Evolutionary conservation across 2,113 vertebrate genomes (phyloP), one percentile per base, ranked within the genome.

Genomic region (Myotis lucifugus): DNA sequence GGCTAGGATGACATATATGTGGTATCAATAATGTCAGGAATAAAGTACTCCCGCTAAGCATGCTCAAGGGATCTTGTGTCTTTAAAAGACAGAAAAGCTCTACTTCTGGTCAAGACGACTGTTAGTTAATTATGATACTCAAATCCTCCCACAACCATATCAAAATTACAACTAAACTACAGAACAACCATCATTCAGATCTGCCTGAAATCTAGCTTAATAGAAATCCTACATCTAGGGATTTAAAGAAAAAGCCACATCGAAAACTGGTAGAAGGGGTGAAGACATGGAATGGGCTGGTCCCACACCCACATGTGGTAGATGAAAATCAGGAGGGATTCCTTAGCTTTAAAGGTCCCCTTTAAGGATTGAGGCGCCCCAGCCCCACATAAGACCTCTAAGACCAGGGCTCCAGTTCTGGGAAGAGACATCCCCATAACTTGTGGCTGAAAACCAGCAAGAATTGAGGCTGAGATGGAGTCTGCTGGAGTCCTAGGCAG

Each of bases 11-110:
- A 95, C 66, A 82, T 52, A 95, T 82, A 61, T 66, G 48, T 2
- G 19, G 19, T 74, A 92, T 94, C 79, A 94, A 82, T 79, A 93
- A 95, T 95, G 34, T 91, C 54, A 93, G 27, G 66, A 67, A 95
- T 93, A 93, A 97, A 91, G 72, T 93, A 73, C 74, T 48, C 4
- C n/a, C 67, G 81, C 25, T 90, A 69, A 95, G 42, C 67, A 92
- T 95, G 27, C 34, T 88, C 59, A 85, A 79, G 54, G 66, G 48
- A 90, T 85, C 48, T 29, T 88, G 66, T 67, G 40, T n/a, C 42
- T 42, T 96, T 87, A 87, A 83, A 95, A 95, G 42, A 89, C 32
- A 83, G 72, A 87, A 93, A 92, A 84, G 2, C 72, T 85, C 77
- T 50, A 95, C 19, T 40, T 72, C n/a, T 37, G 19, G 37, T 23